Conservation (phyloP, 2,113 vertebrate species). For the Forbesichthys agassizii region DNA sequence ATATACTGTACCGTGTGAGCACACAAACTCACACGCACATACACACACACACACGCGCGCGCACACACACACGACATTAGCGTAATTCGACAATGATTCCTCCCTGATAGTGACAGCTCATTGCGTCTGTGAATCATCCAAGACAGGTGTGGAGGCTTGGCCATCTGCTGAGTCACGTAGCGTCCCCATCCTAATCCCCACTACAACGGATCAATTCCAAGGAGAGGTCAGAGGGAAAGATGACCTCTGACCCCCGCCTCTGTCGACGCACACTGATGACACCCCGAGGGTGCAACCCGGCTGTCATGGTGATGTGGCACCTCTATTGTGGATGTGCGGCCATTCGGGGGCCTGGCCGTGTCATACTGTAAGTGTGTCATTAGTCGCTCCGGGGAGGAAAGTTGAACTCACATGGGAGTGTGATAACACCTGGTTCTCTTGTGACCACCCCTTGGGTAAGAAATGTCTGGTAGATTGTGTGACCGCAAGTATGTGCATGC, state of each 20-base stretch:
- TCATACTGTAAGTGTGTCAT: slow-evolving; percentile 49
- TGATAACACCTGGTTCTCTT: slow-evolving; percentile 56
- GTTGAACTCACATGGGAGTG: slow-evolving; percentile 40
- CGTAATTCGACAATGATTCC: slow-evolving; percentile 19
- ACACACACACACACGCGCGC: neutral
- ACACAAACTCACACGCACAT: slow-evolving; percentile 1
- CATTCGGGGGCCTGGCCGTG: slow-evolving; percentile 55
- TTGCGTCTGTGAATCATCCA: slow-evolving; percentile 44
- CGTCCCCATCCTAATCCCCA: slow-evolving; percentile 63
- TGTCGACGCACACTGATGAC: slow-evolving; percentile 61
- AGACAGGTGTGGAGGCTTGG: slow-evolving; percentile 26
- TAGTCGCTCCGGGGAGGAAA: slow-evolving; percentile 62
- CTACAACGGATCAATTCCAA: slow-evolving; percentile 66
- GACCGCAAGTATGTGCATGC: slow-evolving; percentile 20
- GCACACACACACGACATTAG: neutral
- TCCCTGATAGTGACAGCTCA: slow-evolving; percentile 18
- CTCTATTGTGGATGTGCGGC: slow-evolving; percentile 54
- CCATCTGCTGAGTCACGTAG: slow-evolving; percentile 45
- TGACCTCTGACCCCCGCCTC: slow-evolving; percentile 54
- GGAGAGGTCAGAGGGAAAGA: slow-evolving; percentile 50
- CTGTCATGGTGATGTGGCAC: slow-evolving; percentile 69
- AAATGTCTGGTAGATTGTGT: slow-evolving; percentile 33
- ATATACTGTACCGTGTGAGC: neutral
- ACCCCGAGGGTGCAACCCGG: slow-evolving; percentile 58
- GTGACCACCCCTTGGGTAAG: slow-evolving; percentile 27